Evolutionary conservation across 2,113 vertebrate species (phyloP).

Genomic region (Periophthalmus modestus): DNA sequence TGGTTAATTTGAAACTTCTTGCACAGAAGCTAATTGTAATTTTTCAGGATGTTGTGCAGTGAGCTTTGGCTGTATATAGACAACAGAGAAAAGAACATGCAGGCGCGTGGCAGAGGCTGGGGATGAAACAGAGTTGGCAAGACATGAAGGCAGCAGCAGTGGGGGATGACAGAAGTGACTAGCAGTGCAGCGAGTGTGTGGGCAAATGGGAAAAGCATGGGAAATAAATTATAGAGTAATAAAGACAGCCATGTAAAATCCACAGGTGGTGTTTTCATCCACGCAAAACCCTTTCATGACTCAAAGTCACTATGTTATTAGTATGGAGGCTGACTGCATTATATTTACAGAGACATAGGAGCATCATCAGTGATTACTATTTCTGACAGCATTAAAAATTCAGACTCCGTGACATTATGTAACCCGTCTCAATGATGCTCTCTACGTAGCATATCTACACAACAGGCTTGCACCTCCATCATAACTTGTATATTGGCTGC

Average conservation of each 20-base stretch:
- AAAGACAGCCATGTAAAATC: constrained; percentile 37
- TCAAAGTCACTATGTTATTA: background rate
- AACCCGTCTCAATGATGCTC: constrained; percentile 2
- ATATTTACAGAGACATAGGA: too few species aligned
- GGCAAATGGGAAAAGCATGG: constrained; percentile 56
- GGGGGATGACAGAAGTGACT: constrained; percentile 70
- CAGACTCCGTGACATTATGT: constrained; percentile 15
- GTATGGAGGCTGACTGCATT: background rate
- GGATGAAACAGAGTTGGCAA: constrained; percentile 69
- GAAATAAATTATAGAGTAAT: constrained; percentile 50
- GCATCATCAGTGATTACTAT: constrained; percentile 66
- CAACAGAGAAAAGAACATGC: background rate
- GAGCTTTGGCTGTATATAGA: background rate
- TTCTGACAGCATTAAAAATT: constrained; percentile 51
- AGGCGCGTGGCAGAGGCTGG: constrained; percentile 37
- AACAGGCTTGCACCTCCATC: too few species aligned
- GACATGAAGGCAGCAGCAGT: constrained; percentile 60
- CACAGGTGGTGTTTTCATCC: constrained; percentile 39
- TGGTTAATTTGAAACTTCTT: background rate
- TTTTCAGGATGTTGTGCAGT: constrained; percentile 31
- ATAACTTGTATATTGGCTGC: too few species aligned
- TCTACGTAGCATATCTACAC: too few species aligned
- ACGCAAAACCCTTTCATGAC: constrained; percentile 12
- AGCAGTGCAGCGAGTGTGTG: constrained; percentile 65
- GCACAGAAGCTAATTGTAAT: constrained; percentile 16